Evolutionary conservation across 2,113 vertebrate genomes (phyloP).

Genomic region (Megaceryle maxima): DNA sequence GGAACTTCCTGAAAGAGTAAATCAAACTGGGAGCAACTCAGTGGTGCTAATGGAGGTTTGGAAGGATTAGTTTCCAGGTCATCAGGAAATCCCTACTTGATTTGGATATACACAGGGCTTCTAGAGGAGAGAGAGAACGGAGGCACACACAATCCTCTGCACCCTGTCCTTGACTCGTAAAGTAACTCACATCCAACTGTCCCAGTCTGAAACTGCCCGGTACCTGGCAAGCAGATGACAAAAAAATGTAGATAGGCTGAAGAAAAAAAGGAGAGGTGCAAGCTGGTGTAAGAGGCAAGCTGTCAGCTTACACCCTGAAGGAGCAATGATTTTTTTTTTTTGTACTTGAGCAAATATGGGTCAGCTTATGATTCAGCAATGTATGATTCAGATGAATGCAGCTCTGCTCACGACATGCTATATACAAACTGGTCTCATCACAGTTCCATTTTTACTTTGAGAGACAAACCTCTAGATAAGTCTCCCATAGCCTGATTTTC

Average conservation of each 20-base stretch:
- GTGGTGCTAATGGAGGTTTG: background rate
- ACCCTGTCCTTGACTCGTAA: background rate
- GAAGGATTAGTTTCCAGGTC: background rate
- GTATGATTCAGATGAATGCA: background rate
- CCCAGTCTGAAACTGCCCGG: background rate
- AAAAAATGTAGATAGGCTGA: background rate
- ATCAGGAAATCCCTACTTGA: background rate
- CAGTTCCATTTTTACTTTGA: background rate
- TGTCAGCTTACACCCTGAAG: background rate
- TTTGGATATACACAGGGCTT: background rate
- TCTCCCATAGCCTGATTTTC: background rate
- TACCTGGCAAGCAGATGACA: background rate
- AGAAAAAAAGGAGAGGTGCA: too few relatives aligned
- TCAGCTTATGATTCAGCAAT: background rate
- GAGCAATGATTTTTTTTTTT: background rate
- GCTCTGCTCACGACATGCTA: fast-evolving
- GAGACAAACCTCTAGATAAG: background rate
- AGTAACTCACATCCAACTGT: background rate
- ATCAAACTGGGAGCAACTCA: background rate
- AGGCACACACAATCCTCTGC: background rate
- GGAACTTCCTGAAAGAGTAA: background rate
- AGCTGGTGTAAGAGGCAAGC: background rate
- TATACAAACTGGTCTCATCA: background rate
- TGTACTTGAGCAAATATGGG: background rate
- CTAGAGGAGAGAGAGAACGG: background rate